Percentiles rank a stretch among this genome's conserved stretches.
phyloP scores from a whole-genome alignment of 2,797 vertebrate genomes.

The Sylvilagus floridanus region DNA sequence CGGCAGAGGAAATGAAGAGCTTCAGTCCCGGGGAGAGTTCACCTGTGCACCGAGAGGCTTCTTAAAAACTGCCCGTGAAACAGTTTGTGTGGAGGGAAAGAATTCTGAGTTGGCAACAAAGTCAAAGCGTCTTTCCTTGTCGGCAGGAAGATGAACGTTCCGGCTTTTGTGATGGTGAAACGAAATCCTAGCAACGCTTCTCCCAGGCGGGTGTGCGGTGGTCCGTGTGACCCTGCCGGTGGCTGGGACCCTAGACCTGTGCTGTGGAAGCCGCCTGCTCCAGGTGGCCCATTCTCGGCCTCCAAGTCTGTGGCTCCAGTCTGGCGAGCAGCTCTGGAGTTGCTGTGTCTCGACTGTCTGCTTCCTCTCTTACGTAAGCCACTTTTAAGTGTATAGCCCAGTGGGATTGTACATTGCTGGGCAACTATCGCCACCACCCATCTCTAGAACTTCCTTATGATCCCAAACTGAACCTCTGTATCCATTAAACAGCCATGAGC shows the following conservation, averaged over 20 bases:
- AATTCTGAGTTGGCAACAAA: conserved; percentile 8
- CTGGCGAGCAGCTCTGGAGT: background rate
- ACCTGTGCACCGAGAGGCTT: background rate
- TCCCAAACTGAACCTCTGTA: background rate
- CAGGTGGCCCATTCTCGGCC: background rate
- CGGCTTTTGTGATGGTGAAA: conserved; percentile 58
- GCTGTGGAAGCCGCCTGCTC: accelerated
- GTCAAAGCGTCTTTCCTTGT: conserved; percentile 46
- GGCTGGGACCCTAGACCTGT: background rate
- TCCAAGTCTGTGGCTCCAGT: background rate
- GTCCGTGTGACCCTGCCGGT: background rate
- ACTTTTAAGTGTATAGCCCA: background rate
- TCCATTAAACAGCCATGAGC: background rate
- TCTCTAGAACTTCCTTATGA: background rate
- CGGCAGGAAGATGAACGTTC: conserved; percentile 24
- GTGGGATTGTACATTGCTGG: background rate
- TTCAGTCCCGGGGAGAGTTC: background rate
- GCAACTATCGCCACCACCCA: background rate
- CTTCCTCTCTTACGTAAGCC: background rate
- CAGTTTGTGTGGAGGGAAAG: background rate
- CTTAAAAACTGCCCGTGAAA: conserved; percentile 21
- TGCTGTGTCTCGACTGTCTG: background rate
- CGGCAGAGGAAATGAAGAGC: background rate
- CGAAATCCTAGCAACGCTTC: conserved; percentile 12
- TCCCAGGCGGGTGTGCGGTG: background rate